Conservation (phyloP, 53 echinoderm and acorn worm genomes). For the Astropecten irregularis region DNA sequence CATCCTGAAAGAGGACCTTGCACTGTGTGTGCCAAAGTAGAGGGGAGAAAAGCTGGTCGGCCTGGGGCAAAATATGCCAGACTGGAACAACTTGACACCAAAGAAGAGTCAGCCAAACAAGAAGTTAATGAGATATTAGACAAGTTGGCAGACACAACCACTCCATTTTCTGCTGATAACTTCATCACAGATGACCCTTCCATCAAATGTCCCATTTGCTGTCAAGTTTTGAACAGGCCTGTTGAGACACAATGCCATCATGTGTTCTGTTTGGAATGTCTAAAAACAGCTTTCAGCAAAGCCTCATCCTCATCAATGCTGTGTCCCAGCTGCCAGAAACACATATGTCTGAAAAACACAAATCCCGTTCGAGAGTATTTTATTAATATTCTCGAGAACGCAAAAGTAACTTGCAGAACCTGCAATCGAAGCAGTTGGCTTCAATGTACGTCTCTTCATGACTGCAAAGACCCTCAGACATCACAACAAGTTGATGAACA, state of each 20-base stretch:
- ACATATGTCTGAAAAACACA: not conserved
- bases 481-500: too few relatives aligned
- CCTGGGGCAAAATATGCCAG: too few relatives aligned
- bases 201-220: too few relatives aligned
- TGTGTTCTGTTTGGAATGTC: slow-evolving; percentile 7
- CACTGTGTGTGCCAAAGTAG: too few relatives aligned
- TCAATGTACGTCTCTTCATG: not conserved
- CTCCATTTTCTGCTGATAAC: not conserved
- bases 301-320: slow-evolving; percentile 8
- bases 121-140: not conserved
- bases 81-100: not conserved
- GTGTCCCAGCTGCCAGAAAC: too few relatives aligned
- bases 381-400: not conserved
- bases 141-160: too few relatives aligned
- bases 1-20: too few relatives aligned
- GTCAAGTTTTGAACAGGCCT: slow-evolving; percentile 11
- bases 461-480: slow-evolving; percentile 15
- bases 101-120: not conserved
- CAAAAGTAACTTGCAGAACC: not conserved
- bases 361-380: slow-evolving; percentile 9
- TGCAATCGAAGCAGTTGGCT: slow-evolving; percentile 29
- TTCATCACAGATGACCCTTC: not conserved
- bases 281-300: slow-evolving; percentile 3
- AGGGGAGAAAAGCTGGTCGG: too few relatives aligned
- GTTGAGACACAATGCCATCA: slow-evolving; percentile 19